Evolutionary conservation across 1,140 invertebrate genomes (phyloP), one percentile per base, ranked within the genome.

Genomic region (Melipona quadrifasciata): DNA sequence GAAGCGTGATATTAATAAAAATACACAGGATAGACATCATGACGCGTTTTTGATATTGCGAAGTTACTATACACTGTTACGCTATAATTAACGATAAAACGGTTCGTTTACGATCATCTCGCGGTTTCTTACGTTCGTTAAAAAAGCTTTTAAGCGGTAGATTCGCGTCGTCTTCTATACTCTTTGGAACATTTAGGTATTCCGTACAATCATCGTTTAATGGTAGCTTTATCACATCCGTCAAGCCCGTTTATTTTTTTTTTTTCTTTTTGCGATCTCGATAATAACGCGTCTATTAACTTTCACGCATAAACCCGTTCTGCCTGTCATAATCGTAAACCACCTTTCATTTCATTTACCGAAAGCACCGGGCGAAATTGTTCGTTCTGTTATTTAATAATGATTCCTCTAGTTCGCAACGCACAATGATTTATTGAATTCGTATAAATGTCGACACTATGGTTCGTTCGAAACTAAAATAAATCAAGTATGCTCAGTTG

Each of bases 161-260:
- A 73, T 16, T 51, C 47, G 3, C 47, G 19, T 65, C 67, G 57
- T 82, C 74, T 82, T 74, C 71, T 17, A n/a, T 74, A 74, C 58
- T 24, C 47, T 51, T 19, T n/a, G n/a, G n/a, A 16, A 0, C 70
- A 11, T 31, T 64, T 65, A 57, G 78, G 61, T 71, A 64, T 70
- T 71, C 61, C 11, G 17, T 51, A 76, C 51, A 72, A 76, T 81
- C 64, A 73, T 27, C 71, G 82, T 64, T 86, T 84, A 86, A 57
- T 64, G 27, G 55, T 12, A 17, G 31, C 68, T 85, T 85, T 58
- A 61, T 85, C 73, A 55, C 73, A 71, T 75, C 71, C 68, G 67
- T 74, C 77, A 64, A 77, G 39, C 53, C 27, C 74, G 74, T 64
- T 87, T 67, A n/a, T 70, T 57, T 19, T 57, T 65, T 53, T 53